Evolutionary conservation across 2,797 vertebrate genomes (phyloP).

Genomic region (Crocidura indochinensis): DNA sequence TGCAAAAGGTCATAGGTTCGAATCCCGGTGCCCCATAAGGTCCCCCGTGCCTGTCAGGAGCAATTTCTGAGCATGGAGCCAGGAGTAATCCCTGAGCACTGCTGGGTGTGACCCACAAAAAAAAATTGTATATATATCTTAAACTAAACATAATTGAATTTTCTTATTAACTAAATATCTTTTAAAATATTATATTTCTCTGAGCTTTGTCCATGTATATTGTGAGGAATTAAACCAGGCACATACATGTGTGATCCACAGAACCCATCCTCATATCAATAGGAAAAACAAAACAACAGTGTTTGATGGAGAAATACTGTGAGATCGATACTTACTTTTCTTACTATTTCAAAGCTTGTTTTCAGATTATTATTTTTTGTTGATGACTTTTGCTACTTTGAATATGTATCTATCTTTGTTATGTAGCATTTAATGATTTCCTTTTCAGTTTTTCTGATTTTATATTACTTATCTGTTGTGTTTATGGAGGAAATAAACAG

Average conservation of each 20-base stretch:
- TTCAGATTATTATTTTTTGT: constrained; percentile 22
- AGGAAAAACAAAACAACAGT: neutral
- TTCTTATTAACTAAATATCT: neutral
- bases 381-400: constrained; percentile 25
- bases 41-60: too few relatives aligned
- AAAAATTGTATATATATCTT: neutral
- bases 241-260: too few relatives aligned
- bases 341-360: constrained; percentile 24
- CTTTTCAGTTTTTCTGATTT: constrained; percentile 18
- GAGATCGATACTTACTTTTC: neutral
- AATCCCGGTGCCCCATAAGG: too few relatives aligned
- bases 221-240: neutral
- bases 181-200: neutral
- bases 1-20: too few relatives aligned
- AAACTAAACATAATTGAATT: neutral
- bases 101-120: too few relatives aligned
- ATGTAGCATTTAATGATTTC: constrained; percentile 11
- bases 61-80: too few relatives aligned
- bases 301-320: neutral
- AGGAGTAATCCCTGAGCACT: too few relatives aligned
- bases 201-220: neutral
- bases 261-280: too few relatives aligned
- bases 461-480: constrained; percentile 13
- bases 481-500: neutral
- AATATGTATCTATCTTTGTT: constrained; percentile 19